Percentiles rank a stretch among this genome's conserved stretches.
Conservation (phyloP, 2,888 invertebrate species). For the Petrolisthes manimaculis region DNA sequence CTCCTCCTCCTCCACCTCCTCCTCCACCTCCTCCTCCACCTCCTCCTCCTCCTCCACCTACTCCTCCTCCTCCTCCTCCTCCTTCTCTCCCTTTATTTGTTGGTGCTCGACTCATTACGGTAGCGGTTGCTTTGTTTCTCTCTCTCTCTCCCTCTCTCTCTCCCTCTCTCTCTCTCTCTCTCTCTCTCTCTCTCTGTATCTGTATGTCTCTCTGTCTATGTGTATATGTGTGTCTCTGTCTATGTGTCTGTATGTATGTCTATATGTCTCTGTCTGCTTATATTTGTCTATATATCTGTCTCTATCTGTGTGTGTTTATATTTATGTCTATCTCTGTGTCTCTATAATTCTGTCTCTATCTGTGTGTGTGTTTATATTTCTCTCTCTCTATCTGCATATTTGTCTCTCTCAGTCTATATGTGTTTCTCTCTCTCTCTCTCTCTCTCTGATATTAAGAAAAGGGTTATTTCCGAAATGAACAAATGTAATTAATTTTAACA, state of each 20-base stretch:
- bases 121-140: too few relatives aligned
- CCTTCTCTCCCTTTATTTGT: neutral
- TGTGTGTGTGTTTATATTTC: neutral
- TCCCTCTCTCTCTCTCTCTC: neutral
- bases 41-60: too few relatives aligned
- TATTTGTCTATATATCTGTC: neutral
- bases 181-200: neutral
- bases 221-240: neutral
- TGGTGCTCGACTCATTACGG: too few relatives aligned
- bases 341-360: neutral
- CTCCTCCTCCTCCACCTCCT: too few relatives aligned
- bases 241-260: neutral
- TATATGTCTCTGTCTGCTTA: neutral
- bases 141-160: slow-evolving; percentile 1
- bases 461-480: too few relatives aligned
- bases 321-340: neutral
- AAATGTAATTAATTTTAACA: too few relatives aligned
- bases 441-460: too few relatives aligned
- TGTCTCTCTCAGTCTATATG: neutral
- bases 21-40: too few relatives aligned
- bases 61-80: too few relatives aligned
- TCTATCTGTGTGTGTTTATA: neutral
- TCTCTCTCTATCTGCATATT: neutral
- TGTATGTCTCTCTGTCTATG: slow-evolving; percentile 20
- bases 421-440: neutral